A percentile compares a stretch with the other conserved stretches of the same genome.
Evolutionary conservation across 2,113 vertebrate genomes (phyloP).

Genomic region (Trichomycterus rosablanca): DNA sequence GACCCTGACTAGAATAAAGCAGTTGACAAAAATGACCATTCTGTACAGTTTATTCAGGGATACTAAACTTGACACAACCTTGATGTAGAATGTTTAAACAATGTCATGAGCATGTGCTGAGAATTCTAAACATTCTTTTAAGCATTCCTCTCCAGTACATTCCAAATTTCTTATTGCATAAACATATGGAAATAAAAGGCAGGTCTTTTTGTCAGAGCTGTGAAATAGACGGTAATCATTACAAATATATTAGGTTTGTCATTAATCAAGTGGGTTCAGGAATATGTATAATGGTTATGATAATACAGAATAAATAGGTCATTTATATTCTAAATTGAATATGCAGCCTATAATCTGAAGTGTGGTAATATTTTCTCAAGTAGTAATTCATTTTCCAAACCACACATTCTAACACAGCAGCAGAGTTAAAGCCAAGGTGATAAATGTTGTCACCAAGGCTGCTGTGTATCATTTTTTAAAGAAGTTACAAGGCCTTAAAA

Average conservation of each 20-base stretch:
- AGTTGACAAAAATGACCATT: too few relatives aligned
- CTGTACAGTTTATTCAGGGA: too few relatives aligned
- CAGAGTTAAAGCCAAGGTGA: conserved; percentile 20
- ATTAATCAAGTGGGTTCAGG: conserved; percentile 38
- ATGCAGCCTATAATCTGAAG: conserved; percentile 45
- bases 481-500: too few relatives aligned
- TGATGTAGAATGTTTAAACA: too few relatives aligned
- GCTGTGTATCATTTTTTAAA: too few relatives aligned
- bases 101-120: too few relatives aligned
- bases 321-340: conserved; percentile 50
- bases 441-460: conserved; percentile 25
- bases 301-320: conserved; percentile 44
- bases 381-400: conserved; percentile 44
- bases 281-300: conserved; percentile 40
- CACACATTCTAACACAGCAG: conserved; percentile 21
- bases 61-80: too few relatives aligned
- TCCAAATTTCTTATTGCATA: background rate
- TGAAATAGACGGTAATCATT: conserved; percentile 40
- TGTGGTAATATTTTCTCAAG: conserved; percentile 42
- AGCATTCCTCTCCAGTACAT: too few relatives aligned
- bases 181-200: background rate
- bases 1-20: too few relatives aligned
- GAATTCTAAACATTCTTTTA: too few relatives aligned
- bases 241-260: conserved; percentile 39
- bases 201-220: conserved; percentile 5